These are phyloP conservation scores for Tetragonisca angustula DNA, from an alignment of 2,888 invertebrate genomes.

Conservation along the genomic window DNA sequence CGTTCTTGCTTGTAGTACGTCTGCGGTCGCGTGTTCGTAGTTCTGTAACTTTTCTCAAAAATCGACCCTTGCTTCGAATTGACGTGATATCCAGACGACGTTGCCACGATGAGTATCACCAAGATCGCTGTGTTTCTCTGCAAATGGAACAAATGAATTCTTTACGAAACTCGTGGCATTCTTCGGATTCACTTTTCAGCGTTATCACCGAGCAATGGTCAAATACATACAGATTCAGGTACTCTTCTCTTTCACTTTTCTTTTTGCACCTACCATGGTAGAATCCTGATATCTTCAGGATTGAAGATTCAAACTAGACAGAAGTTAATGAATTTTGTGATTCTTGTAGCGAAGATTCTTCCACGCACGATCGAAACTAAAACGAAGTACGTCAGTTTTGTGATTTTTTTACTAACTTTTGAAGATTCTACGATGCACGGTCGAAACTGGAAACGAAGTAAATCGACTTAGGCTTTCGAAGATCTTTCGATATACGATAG, in stretches of 20 bases:
- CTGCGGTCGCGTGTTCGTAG: not conserved
- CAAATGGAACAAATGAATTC: conserved; percentile 11
- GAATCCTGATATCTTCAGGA: not conserved
- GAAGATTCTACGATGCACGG: no score
- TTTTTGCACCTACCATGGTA: conserved; percentile 72
- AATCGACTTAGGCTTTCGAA: no score
- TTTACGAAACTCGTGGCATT: not conserved
- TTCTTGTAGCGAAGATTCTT: no score
- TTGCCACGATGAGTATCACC: conserved; percentile 41
- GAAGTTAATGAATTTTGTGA: not conserved
- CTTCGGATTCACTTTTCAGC: not conserved
- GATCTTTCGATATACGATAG: no score
- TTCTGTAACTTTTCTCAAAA: not conserved
- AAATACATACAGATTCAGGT: no score
- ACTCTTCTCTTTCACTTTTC: no score
- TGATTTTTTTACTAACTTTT: no score
- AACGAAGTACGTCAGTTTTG: no score
- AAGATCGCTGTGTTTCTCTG: conserved; percentile 66
- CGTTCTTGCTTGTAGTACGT: not conserved
- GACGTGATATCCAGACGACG: conserved; percentile 3
- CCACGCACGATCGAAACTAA: no score
- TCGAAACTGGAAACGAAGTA: no score
- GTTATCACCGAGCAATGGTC: not conserved
- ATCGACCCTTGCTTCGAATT: not conserved
- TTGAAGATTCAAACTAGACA: conserved; percentile 1